Base-by-base conservation (phyloP, 2,888 invertebrate species). In the Sympetrum striolatum region DNA sequence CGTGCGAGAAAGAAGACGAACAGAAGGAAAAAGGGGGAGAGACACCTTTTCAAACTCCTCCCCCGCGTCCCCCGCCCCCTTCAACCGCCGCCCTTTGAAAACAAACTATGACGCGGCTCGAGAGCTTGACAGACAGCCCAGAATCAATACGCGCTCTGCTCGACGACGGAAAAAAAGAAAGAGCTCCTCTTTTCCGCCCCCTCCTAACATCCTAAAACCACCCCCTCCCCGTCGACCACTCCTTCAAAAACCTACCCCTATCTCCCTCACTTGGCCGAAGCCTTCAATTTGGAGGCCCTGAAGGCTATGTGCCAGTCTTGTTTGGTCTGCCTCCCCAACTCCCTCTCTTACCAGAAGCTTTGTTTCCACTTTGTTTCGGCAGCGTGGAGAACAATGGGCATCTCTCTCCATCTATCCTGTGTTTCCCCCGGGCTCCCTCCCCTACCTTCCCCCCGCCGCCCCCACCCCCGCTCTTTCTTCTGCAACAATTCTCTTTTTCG, bases 331-430 rank as follows among this genome's bases (percentile, higher is more conserved):
- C 58, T 60, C 60, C 4, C n/a, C n/a, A 25, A 25, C 53, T 25
- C 35, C 31, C 82, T 58, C 58, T 25, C 82, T 35, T 81, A 81
- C 25, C 82, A 25, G 58, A 58, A 25, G 86, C 86, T 53, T 86
- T 86, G 86, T 86, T 58, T 86, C 86, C 86, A 86, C 60, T 86
- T 86, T 86, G 86, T 86, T 86, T 86, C 86, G 60, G 60, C n/a
- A 86, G 35, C 86, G 58, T 35, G 58, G 86, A 86, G 86, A 86
- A 86, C 86, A 86, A 86, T 86, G 60, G 64, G 22, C 81, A 35
- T 35, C 80, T 35, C 80, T 35, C 35, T 80, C 80, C 35, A 25
- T 44, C 44, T 44, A 44, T 44, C 31, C 53, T 39, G 44, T 44
- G 44, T 44, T 44, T 44, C 44, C 44, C 53, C 48, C 44, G 48